Conservation (phyloP, 2,113 vertebrate genomes). For the Zosterops borbonicus region DNA sequence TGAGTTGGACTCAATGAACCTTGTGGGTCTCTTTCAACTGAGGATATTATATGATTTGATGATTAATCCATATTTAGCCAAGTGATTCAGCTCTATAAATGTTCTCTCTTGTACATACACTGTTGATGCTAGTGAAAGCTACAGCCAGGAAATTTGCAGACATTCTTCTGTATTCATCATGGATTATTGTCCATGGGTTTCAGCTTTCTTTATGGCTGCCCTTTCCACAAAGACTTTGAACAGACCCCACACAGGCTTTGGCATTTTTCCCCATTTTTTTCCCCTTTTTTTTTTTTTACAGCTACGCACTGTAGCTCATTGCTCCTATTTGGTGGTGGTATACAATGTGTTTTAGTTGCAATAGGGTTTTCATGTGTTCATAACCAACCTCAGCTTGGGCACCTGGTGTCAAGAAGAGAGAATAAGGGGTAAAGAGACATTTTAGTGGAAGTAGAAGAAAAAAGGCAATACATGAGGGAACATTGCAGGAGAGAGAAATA, state of each 20-base stretch:
- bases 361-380: background rate
- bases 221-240: background rate
- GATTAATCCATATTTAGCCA: background rate
- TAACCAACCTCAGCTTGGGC: background rate
- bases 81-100: background rate
- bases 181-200: background rate
- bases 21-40: background rate
- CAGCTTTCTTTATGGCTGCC: background rate
- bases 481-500: background rate
- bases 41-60: background rate
- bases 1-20: background rate
- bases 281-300: too few relatives aligned
- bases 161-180: background rate
- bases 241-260: background rate
- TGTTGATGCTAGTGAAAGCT: background rate
- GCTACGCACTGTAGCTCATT: background rate
- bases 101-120: background rate
- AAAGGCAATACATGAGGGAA: background rate
- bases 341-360: background rate
- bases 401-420: background rate
- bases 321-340: background rate
- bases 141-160: background rate
- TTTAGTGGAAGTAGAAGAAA: background rate
- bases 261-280: fast-evolving
- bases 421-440: background rate